Evolutionary conservation across 2,797 vertebrate genomes (phyloP).

Genomic region (Argyrosomus regius): DNA sequence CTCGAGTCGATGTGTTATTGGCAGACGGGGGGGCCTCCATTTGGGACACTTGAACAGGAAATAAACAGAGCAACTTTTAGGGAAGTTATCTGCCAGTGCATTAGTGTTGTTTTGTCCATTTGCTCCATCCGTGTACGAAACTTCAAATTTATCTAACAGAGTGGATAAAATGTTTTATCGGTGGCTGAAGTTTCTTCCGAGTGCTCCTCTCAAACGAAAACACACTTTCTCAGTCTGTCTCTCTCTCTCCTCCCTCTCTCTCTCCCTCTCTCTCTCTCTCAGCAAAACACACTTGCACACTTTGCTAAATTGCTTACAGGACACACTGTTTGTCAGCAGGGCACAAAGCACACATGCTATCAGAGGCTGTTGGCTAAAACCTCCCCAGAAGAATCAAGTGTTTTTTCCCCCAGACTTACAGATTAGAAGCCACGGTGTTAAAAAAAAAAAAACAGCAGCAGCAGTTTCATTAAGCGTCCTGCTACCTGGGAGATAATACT

Average conservation of each 20-base stretch:
- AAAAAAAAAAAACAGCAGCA: neutral
- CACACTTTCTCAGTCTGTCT: conserved; percentile 8
- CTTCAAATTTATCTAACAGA: neutral
- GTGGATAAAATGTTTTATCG: neutral
- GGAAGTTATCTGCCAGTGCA: conserved; percentile 5
- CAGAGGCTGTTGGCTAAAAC: conserved; percentile 39
- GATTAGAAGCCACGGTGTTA: conserved; percentile 10
- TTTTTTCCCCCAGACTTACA: conserved; percentile 30
- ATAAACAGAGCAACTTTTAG: conserved; percentile 26
- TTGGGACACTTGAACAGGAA: conserved; percentile 37
- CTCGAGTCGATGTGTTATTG: conserved; percentile 28
- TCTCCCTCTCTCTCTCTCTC: conserved; percentile 37
- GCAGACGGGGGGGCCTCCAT: conserved; percentile 9
- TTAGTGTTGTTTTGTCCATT: conserved; percentile 17
- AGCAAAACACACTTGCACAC: conserved; percentile 28
- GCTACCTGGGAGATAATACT: neutral
- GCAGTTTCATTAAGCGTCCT: conserved; percentile 17
- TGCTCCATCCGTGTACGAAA: neutral
- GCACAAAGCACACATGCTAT: conserved; percentile 34
- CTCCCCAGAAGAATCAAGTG: conserved; percentile 39
- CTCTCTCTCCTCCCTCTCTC: conserved; percentile 27
- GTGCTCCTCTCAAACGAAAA: conserved; percentile 8
- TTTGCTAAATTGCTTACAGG: conserved; percentile 55
- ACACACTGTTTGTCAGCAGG: conserved; percentile 44
- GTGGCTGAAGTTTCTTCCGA: neutral